Base-by-base conservation (phyloP, 1,140 invertebrate species). In the Propsilocerus akamusi region DNA sequence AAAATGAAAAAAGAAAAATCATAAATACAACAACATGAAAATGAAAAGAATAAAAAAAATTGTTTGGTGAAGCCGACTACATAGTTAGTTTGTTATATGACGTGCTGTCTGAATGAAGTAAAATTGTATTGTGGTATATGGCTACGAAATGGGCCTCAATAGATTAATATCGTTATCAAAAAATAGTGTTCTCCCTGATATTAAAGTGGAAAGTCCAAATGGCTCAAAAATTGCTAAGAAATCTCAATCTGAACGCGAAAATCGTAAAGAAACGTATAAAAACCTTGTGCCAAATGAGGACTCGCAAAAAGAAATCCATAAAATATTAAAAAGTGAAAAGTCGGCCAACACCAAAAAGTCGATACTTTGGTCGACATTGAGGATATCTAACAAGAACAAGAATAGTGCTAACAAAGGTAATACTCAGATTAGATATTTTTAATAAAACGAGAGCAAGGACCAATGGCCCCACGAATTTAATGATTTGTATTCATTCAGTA, bases 271-370 rank as follows among this genome's bases (percentile, higher is more conserved):
- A 41, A 41, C 17, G 34, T 41, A 4, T 17, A 20, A 20, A 20
- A 41, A 41, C n/a, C n/a, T n/a, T n/a, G n/a, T n/a, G n/a, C n/a
- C n/a, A 17, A 41, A 20, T 3, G 34, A 41, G 17, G 34, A 41
- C 5, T 20, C 14, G 10, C n/a, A 41, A 17, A 41, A 41, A n/a
- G n/a, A n/a, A 41, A 41, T 41, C 34, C 14, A 41, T 20, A 41
- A 41, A 41, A 41, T 20, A 41, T 41, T 41, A 20, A 41, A 41
- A 41, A 41, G 22, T 41, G 34, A 41, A 41, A 41, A 41, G 34
- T 41, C 14, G 14, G 17, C 5, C 34, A 41, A 41, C 34, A 17
- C 34, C 8, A 41, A 41, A 41, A 41, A 41, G 14, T 41, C 34
- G n/a, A 41, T 41, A 20, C 11, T 41, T 20, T 41, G 34, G 34